phyloP scores from a whole-genome alignment of 2,113 vertebrate species.

The Rhea pennata region DNA sequence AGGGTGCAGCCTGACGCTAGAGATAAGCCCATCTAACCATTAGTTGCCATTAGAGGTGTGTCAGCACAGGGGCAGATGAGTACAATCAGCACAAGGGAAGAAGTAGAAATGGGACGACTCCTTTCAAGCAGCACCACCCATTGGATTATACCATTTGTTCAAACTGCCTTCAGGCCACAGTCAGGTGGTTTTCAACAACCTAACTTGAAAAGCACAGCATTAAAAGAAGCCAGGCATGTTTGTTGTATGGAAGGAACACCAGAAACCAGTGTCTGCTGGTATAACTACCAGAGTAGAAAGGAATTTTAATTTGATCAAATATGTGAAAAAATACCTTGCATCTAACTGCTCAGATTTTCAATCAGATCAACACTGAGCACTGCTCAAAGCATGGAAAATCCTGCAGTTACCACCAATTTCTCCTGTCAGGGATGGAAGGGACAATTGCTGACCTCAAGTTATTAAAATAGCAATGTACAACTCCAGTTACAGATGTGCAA shows the following conservation, averaged over 20 bases:
- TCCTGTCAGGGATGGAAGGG: neutral
- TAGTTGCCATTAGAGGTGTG: neutral
- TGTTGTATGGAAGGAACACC: neutral
- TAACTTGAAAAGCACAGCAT: constrained; percentile 4
- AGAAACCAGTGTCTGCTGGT: neutral
- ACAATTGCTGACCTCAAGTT: neutral
- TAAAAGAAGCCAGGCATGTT: constrained; percentile 12
- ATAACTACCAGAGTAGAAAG: neutral
- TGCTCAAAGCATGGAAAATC: neutral
- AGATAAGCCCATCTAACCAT: neutral
- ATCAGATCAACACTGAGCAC: neutral
- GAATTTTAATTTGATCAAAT: neutral
- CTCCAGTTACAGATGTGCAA: neutral
- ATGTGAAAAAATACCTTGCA: neutral
- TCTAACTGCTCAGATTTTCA: neutral
- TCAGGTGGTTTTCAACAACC: constrained; percentile 29
- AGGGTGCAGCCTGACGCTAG: neutral
- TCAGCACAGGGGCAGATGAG: neutral
- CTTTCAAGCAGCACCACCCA: constrained; percentile 28
- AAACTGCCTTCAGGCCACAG: neutral
- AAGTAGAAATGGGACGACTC: neutral
- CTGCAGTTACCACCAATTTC: neutral
- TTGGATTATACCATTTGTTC: neutral
- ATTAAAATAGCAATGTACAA: neutral
- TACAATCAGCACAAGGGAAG: neutral